Evolutionary conservation across 1,140 invertebrate species (phyloP), one percentile per base, ranked within the genome.

Genomic region (Oscheius sp.): DNA sequence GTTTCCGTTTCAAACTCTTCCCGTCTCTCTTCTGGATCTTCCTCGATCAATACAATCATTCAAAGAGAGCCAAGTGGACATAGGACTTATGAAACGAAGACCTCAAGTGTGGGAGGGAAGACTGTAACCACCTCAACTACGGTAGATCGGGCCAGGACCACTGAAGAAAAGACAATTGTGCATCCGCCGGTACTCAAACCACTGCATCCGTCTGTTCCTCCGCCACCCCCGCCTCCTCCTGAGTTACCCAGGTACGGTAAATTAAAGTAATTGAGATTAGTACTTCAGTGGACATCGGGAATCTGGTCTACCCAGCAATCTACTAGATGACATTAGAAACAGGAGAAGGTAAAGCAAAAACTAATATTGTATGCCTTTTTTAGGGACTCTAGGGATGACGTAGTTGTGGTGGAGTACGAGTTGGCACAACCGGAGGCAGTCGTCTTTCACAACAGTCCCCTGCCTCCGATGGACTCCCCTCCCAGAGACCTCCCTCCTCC

Each of bases 141-240:
- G 7, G 23, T 23, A 4, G 49, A 55, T 55, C 7, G 28, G 15
- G 49, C 15, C 7, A 7, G 49, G 7, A 55, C 49, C 7, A 55
- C 49, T 13, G 49, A 55, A 55, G 49, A 55, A 23, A 7, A 4
- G 7, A 55, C 49, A 7, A 23, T 55, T 55, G 7, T 55, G 15
- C 49, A 55, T 55, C 49, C 49, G 7, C 49, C 49, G 7, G 23
- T 13, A 4, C 28, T 13, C 28, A n/a, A n/a, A 42, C 38, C n/a
- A n/a, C 15, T 15, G 23, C 15, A 55, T 15, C 7, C 7, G 49
- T 20, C 7, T 13, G 7, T 7, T 7, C 49, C 49, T 7, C 49
- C 49, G 28, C 49, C 49, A 55, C 49, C 49, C 7, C 49, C 49
- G 15, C 49, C 49, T 55, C 49, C 49, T 55, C 49, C 49, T 55